Evolutionary conservation across 2,797 vertebrate species (phyloP).

Genomic region (Poeciliopsis gracilis): DNA sequence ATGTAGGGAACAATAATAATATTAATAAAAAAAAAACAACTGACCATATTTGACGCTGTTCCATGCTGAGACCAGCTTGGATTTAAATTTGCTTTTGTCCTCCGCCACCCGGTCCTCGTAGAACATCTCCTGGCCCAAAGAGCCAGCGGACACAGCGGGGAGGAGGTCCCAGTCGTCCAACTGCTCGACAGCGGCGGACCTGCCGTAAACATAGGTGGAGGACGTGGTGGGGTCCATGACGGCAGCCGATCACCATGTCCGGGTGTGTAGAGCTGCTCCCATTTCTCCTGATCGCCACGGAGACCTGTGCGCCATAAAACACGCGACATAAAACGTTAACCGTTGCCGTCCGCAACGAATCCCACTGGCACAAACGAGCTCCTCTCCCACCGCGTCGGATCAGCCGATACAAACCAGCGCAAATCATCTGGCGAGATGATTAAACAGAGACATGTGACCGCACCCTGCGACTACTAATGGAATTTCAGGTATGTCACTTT

Average conservation of each 20-base stretch:
- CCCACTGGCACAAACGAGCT: neutral
- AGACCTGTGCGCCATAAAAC: slow-evolving; percentile 14
- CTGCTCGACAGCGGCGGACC: slow-evolving; percentile 45
- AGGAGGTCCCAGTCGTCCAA: slow-evolving; percentile 74
- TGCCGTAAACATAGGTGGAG: slow-evolving; percentile 56
- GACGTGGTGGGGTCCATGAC: slow-evolving; percentile 60
- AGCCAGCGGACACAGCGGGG: slow-evolving; percentile 38
- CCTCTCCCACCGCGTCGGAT: neutral
- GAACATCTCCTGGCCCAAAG: slow-evolving; percentile 16
- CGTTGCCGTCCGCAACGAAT: neutral
- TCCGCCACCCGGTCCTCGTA: slow-evolving; percentile 55
- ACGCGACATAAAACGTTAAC: neutral
- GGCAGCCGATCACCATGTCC: slow-evolving; percentile 10
- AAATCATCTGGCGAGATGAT: slow-evolving; percentile 24
- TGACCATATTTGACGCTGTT: slow-evolving; percentile 91
- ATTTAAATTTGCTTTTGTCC: slow-evolving; percentile 84
- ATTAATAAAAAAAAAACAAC: slow-evolving; percentile 21
- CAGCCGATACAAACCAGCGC: slow-evolving; percentile 16
- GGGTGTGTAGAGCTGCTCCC: slow-evolving; percentile 17
- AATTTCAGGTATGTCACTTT: slow-evolving; percentile 52
- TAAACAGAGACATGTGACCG: slow-evolving; percentile 54
- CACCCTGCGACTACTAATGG: slow-evolving; percentile 53
- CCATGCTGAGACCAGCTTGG: slow-evolving; percentile 87
- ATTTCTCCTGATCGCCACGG: slow-evolving; percentile 39
- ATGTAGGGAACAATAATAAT: neutral